Evolutionary conservation across 2,888 invertebrate species (phyloP), one percentile per base, ranked within the genome.

Genomic region (Drosophila infuscata): DNA sequence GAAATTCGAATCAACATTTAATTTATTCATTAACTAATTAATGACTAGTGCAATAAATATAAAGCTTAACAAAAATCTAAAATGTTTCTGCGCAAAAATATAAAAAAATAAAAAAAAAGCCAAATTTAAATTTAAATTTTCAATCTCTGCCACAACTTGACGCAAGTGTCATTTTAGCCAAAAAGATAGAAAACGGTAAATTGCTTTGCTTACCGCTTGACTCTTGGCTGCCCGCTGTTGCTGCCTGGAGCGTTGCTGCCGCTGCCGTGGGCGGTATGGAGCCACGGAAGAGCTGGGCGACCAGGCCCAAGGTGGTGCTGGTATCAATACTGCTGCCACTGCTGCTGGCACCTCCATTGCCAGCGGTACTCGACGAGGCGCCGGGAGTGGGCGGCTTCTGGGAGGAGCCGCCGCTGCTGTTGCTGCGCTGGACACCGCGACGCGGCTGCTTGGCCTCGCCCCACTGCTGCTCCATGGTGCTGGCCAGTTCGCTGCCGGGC

Each of bases 401-500:
- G 20, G 46, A 25, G 20, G 46, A 2, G 36, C 66, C 3, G 76
- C 64, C 11, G 29, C 72, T 36, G 36, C 17, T 83, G 25, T 88
- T 88, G 62, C 78, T 83, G 15, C 89, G 81, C 36, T 86, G 89
- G 0, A 89, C 29, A 4, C 85, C 89, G 9, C 92, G 82, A 9
- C 92, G 82, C 9, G 92, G 89, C 74, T 94, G 93, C 76, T 94
- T 93, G 76, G 93, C 88, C 82, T 94, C 94, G 79, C 94, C 94
- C 94, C 95, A 95, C 91, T 94, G 94, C 88, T 94, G 95, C 92
- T 97, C 96, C 79, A 96, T 94, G 70, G 91, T 88, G 92, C 96
- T 96, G 68, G 97, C 96, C 88, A 97, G 94, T 94, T 97, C 97
- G 90, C 97, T 97, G 76, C 97, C 92, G 43, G 97, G 97, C 69